phyloP scores from a whole-genome alignment of 1,140 invertebrate species.

The Oppia nitens region DNA sequence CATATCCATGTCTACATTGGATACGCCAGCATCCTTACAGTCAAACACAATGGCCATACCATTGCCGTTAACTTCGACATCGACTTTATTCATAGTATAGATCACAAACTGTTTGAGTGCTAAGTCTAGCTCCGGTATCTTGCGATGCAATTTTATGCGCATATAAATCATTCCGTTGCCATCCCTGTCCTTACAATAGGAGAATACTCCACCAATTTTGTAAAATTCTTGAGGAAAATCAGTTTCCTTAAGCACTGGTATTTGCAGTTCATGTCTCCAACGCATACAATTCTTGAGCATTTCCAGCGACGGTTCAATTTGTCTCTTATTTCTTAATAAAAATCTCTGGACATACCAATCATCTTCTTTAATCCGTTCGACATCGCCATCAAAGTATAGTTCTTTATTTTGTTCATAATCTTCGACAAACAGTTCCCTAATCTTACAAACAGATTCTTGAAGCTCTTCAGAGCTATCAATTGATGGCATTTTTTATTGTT shows the following conservation, averaged over 20 bases:
- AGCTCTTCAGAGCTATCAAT: neutral
- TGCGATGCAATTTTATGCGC: slow-evolving; percentile 14
- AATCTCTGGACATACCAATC: slow-evolving; percentile 20
- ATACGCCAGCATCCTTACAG: slow-evolving; percentile 7
- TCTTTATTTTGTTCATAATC: slow-evolving; percentile 35
- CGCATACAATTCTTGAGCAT: slow-evolving; percentile 27
- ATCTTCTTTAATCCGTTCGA: slow-evolving; percentile 16
- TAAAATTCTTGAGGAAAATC: slow-evolving; percentile 18
- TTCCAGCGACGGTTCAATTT: slow-evolving; percentile 9
- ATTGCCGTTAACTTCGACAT: slow-evolving; percentile 11
- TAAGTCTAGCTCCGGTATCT: slow-evolving; percentile 7
- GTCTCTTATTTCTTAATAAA: slow-evolving; percentile 11
- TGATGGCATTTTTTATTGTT: neutral
- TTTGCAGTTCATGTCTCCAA: slow-evolving; percentile 1
- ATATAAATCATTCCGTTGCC: slow-evolving; percentile 17
- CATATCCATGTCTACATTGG: slow-evolving; percentile 18
- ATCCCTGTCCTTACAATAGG: slow-evolving; percentile 9
- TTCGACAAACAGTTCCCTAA: neutral
- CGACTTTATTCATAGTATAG: slow-evolving; percentile 5
- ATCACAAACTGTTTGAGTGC: slow-evolving; percentile 8
- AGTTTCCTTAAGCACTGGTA: neutral
- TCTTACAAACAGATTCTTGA: neutral
- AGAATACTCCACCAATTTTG: slow-evolving; percentile 12
- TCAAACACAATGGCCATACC: slow-evolving; percentile 15
- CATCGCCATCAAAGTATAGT: slow-evolving; percentile 16